A percentile compares a stretch with the other conserved stretches of the same genome.
These are phyloP conservation scores for Digitonthophagus gazella DNA, from an alignment of 2,888 invertebrate genomes.

Conservation along the genomic window DNA sequence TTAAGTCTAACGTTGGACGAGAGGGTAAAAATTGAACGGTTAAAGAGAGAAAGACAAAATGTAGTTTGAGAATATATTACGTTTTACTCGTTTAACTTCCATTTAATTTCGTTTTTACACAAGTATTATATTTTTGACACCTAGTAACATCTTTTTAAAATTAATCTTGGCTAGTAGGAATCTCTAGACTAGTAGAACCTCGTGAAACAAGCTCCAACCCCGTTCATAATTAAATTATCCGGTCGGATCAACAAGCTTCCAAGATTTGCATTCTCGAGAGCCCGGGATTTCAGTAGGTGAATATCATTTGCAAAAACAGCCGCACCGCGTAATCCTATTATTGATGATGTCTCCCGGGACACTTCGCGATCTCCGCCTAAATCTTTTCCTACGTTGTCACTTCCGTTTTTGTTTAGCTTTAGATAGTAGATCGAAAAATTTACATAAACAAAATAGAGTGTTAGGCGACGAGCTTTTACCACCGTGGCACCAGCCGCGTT, in stretches of 20 bases:
- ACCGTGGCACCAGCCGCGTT: slow-evolving; percentile 7
- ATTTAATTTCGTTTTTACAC: neutral
- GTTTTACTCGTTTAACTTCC: neutral
- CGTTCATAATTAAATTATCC: neutral
- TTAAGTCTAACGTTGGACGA: neutral
- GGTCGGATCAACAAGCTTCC: neutral
- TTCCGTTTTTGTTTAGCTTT: neutral
- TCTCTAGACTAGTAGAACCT: neutral
- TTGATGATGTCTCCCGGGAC: neutral
- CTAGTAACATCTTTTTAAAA: no score
- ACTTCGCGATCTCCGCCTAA: neutral
- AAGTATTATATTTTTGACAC: no score
- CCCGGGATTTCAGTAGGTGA: neutral
- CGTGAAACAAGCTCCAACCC: neutral
- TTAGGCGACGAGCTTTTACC: slow-evolving; percentile 1
- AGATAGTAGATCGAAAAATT: neutral
- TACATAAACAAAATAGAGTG: neutral
- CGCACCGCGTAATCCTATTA: neutral
- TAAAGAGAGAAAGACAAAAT: neutral
- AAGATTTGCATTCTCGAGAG: neutral
- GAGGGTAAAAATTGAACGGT: neutral
- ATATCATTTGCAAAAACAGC: neutral
- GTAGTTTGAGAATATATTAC: neutral
- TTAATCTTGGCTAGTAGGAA: no score
- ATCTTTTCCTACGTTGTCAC: neutral